Evolutionary conservation across 1,140 invertebrate genomes (phyloP).

Genomic region (Heliconius nattereri): DNA sequence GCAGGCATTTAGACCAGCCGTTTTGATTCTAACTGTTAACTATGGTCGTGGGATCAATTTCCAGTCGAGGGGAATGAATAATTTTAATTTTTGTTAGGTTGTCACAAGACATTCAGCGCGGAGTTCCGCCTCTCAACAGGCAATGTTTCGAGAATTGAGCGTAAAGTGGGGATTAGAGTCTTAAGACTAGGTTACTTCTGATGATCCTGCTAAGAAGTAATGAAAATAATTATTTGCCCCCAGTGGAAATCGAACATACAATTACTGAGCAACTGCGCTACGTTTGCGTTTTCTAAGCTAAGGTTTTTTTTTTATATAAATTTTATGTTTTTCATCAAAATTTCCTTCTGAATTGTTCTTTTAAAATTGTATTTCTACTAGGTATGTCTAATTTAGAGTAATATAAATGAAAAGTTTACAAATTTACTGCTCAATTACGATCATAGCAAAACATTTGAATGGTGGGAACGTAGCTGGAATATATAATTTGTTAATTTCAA

Average conservation of each 20-base stretch:
- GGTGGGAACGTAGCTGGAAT: neutral
- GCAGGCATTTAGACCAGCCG: neutral
- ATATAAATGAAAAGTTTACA: conserved; percentile 6
- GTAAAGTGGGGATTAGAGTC: no score
- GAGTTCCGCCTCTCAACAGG: neutral
- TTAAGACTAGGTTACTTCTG: no score
- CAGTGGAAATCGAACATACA: no score
- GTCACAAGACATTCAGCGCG: no score
- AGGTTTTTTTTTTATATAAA: no score
- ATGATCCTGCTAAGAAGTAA: neutral
- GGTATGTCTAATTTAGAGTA: neutral
- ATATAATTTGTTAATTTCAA: neutral
- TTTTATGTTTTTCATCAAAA: no score
- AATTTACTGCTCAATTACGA: neutral
- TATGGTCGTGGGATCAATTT: neutral
- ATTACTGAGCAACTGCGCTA: no score
- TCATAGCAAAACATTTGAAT: neutral
- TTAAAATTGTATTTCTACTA: no score
- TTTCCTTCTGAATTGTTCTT: neutral
- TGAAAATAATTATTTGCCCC: no score
- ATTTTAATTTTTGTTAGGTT: no score
- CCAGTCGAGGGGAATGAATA: no score
- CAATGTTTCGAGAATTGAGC: neutral
- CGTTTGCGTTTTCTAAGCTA: no score
- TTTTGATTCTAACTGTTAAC: neutral